Conservation (phyloP, 1,140 invertebrate species). For the Drosophila nannoptera region DNA sequence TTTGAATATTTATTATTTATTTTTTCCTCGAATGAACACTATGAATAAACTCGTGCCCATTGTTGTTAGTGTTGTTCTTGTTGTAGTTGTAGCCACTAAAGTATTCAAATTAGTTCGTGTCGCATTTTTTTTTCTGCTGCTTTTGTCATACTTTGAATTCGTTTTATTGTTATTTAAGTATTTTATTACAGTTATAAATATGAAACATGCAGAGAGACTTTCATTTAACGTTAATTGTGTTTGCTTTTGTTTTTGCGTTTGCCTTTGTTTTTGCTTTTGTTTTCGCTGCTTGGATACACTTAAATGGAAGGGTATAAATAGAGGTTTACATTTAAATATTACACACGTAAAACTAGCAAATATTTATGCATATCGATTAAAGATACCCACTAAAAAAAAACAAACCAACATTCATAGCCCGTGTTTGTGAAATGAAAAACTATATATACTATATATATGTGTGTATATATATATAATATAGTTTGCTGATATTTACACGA, state of each 20-base stretch:
- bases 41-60: slow-evolving; percentile 56
- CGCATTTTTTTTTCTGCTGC: slow-evolving; percentile 16
- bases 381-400: slow-evolving; percentile 24
- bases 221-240: slow-evolving; percentile 46
- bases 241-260: slow-evolving; percentile 27
- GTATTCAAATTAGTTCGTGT: slow-evolving; percentile 5
- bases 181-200: slow-evolving; percentile 73
- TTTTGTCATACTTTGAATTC: slow-evolving; percentile 22
- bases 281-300: slow-evolving; percentile 33
- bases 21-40: slow-evolving; percentile 26
- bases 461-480: slow-evolving; percentile 35
- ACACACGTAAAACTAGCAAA: slow-evolving; percentile 41
- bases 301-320: slow-evolving; percentile 70
- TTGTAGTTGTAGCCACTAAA: slow-evolving; percentile 43
- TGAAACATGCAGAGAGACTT: slow-evolving; percentile 73
- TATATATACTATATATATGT: slow-evolving; percentile 14
- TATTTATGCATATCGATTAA: slow-evolving; percentile 14
- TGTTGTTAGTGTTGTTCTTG: slow-evolving; percentile 32
- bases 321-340: slow-evolving; percentile 25
- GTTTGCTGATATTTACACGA: slow-evolving; percentile 60
- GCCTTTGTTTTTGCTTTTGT: slow-evolving; percentile 21
- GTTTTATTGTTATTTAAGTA: slow-evolving; percentile 39
- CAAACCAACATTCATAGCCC: slow-evolving; percentile 28
- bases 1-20: slow-evolving; percentile 54
- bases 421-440: slow-evolving; percentile 19